phyloP scores from a whole-genome alignment of 2,797 vertebrate genomes.

The Natrix natrix region DNA sequence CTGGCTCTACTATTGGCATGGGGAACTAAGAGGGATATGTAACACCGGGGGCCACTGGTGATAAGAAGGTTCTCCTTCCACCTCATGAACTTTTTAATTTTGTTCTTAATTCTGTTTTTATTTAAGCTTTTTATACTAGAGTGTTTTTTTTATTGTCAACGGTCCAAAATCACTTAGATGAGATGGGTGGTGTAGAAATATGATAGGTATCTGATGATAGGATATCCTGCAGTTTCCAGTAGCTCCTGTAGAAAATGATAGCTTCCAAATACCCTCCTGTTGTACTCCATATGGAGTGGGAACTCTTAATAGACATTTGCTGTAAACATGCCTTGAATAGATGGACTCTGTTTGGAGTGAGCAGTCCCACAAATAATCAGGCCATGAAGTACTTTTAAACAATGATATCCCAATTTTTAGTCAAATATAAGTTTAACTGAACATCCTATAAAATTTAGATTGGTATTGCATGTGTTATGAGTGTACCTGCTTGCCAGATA shows the following conservation, averaged over 20 bases:
- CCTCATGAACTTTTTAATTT: neutral
- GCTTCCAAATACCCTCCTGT: neutral
- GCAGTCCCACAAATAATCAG: neutral
- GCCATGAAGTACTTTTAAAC: neutral
- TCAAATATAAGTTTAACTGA: neutral
- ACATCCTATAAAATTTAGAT: neutral
- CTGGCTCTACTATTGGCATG: neutral
- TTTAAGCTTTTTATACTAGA: neutral
- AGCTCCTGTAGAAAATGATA: neutral
- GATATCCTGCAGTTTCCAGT: neutral
- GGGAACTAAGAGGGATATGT: neutral
- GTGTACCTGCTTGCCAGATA: neutral
- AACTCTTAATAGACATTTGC: neutral
- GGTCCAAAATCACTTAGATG: neutral
- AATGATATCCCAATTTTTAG: neutral
- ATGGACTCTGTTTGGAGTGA: neutral
- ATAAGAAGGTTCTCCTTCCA: neutral
- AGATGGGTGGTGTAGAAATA: neutral
- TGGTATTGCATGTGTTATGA: neutral
- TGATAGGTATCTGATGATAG: neutral
- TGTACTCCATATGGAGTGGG: neutral
- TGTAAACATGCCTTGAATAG: neutral
- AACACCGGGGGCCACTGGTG: neutral
- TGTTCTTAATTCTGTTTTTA: neutral
- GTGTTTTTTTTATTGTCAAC: neutral